Base-by-base conservation (phyloP, 2,113 vertebrate genomes). In the Sapajus apella region DNA sequence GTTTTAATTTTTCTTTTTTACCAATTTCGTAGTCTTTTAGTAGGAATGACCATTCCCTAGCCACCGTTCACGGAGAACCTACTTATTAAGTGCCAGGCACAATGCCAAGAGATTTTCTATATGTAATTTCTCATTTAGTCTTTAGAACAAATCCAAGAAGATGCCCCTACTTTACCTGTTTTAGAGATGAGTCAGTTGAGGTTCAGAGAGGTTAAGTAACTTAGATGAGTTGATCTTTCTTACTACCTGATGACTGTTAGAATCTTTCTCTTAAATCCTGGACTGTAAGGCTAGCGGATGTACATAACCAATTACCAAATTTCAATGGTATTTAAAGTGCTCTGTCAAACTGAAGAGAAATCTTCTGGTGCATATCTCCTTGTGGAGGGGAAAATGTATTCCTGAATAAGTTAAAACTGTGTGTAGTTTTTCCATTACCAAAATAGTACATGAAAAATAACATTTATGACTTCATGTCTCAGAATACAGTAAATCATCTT, bases 71-170 rank as follows among this genome's bases (percentile, higher is more conserved):
- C 23, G 47, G 35, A 81, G 21, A 93, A 66, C 35, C 37, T 90
- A 30, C 40, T 75, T 68, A 55, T 27, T 79, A 3, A 87, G 86
- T 83, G 32, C 47, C 85, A 79, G 47, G 35, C 16, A 73, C 43
- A 73, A 50, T 84, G 55, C 50, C 21, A 83, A 58, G 25, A 95
- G 93, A 90, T 40, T 76, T 73, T 86, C 68, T 83, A 7, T 32
- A 35, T 61, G 64, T 21, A 84, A 70, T 88, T 90, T 81, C 27
- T 77, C 30, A 88, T 88, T 82, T 91, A 95, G 61, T 95, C 47
- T 56, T 90, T 90, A 77, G 79, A 96, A 82, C 50, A 96, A 82
- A 89, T 88, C 43, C 1, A 55, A 93, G 77, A 96, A 30, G 47
- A 64, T 86, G 35, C 58, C 79, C 25, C 10, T 86, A 0, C 77